These are phyloP conservation scores for Papilio gigon DNA, from an alignment of 2,888 invertebrate genomes.

Conservation along the genomic window DNA sequence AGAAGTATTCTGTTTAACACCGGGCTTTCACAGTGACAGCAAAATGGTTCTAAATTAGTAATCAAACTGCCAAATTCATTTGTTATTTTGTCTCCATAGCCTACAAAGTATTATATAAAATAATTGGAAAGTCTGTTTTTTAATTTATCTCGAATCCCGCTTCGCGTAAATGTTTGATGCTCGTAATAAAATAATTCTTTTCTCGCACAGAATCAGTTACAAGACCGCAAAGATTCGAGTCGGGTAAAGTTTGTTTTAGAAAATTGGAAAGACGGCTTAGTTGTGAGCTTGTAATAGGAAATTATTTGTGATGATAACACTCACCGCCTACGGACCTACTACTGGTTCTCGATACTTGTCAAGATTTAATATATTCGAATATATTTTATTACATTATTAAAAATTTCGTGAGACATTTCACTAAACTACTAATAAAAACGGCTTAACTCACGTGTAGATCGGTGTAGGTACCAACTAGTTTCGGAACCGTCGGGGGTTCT, in stretches of 20 bases:
- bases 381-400: too few species aligned
- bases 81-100: too few species aligned
- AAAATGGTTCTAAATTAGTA: too few species aligned
- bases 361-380: background rate
- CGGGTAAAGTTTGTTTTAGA: conserved; percentile 67
- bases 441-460: too few species aligned
- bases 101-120: background rate
- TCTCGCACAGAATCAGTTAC: conserved; percentile 40
- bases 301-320: conserved; percentile 73
- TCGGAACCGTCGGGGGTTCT: too few species aligned
- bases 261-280: conserved; percentile 75
- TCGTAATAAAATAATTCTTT: conserved; percentile 28
- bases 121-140: conserved; percentile 6
- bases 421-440: too few species aligned
- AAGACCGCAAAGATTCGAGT: conserved; percentile 38
- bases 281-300: conserved; percentile 68
- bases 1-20: too few species aligned
- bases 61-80: too few species aligned
- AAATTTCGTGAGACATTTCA: too few species aligned
- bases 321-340: conserved; percentile 51
- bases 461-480: too few species aligned
- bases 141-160: conserved; percentile 7
- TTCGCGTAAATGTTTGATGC: conserved; percentile 20
- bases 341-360: conserved; percentile 43
- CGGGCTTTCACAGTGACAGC: too few species aligned